Evolutionary conservation across 37 sponge, comb jelly and placozoan genomes (phyloP).

Genomic region (Sycon ciliatum): DNA sequence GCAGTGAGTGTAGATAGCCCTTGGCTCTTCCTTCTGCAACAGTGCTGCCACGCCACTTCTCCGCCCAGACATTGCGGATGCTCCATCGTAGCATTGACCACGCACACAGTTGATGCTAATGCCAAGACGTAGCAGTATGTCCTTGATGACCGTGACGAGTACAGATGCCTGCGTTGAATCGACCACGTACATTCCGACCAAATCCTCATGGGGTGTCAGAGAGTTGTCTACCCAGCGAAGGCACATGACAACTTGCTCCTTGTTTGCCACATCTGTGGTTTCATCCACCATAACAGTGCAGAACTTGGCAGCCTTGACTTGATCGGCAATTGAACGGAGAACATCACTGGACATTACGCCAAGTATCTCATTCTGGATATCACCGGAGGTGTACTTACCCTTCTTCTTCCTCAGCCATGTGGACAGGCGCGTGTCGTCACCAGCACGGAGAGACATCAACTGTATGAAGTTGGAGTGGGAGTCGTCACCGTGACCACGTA

Average conservation of each 20-base stretch:
- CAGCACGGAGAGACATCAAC: no score
- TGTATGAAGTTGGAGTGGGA: no score
- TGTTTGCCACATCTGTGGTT: constrained; percentile 12
- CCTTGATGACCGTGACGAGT: constrained; percentile 25
- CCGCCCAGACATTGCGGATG: constrained; percentile 29
- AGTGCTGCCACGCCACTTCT: constrained; percentile 41
- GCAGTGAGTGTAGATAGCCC: constrained; percentile 55
- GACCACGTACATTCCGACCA: constrained; percentile 31
- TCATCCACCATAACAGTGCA: not conserved
- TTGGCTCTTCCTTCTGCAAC: constrained; percentile 34
- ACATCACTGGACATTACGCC: constrained; percentile 31
- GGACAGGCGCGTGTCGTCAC: no score
- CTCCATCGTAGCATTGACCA: constrained; percentile 61
- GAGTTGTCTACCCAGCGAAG: constrained; percentile 31
- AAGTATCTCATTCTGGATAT: constrained; percentile 45
- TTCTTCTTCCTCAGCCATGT: no score
- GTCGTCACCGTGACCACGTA: no score
- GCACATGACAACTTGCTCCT: constrained; percentile 30
- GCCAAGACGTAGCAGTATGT: constrained; percentile 19
- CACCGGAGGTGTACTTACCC: constrained; percentile 27
- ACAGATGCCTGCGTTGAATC: constrained; percentile 12
- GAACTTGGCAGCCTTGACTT: not conserved
- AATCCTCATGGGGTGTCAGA: constrained; percentile 25
- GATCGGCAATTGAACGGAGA: constrained; percentile 14
- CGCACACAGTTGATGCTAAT: constrained; percentile 11